Percentiles rank a stretch among this genome's conserved stretches.
Evolutionary conservation across 1,140 invertebrate species (phyloP).

Genomic region (Monochamus saltuarius): DNA sequence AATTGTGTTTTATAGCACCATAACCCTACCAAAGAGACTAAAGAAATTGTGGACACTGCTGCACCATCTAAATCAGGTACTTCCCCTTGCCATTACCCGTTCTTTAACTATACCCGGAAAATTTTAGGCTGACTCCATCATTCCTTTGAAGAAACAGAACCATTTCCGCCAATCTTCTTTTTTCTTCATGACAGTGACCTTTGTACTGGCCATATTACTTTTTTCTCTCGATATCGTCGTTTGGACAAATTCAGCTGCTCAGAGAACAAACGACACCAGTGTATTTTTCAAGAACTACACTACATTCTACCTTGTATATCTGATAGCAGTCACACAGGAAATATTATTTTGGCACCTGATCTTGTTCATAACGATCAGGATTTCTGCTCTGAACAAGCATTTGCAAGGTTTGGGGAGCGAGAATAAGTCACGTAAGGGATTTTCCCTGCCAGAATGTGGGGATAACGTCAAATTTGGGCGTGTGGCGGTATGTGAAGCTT

Average conservation of each 20-base stretch:
- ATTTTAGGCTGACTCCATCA: conserved; percentile 1
- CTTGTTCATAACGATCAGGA: conserved; percentile 1
- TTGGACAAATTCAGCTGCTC: neutral
- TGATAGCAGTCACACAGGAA: neutral
- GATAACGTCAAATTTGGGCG: too few species aligned
- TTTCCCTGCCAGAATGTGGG: neutral
- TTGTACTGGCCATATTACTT: neutral
- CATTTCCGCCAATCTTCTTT: neutral
- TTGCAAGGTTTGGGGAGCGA: neutral
- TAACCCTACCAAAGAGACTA: neutral
- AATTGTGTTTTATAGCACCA: neutral
- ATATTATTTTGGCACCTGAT: conserved; percentile 10
- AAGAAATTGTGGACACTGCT: conserved; percentile 13
- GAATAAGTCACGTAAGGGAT: neutral
- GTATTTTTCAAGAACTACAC: neutral
- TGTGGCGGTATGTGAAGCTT: too few species aligned
- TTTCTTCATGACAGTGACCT: neutral
- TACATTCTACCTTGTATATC: neutral
- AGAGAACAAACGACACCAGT: neutral
- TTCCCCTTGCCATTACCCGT: neutral
- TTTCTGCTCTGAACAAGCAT: neutral
- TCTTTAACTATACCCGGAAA: neutral
- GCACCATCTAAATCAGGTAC: conserved; percentile 4
- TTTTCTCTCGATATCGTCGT: conserved; percentile 1
- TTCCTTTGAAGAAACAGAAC: neutral